These are phyloP conservation scores for Blastobasis adustella DNA, from an alignment of 2,888 invertebrate species.

Conservation along the genomic window DNA sequence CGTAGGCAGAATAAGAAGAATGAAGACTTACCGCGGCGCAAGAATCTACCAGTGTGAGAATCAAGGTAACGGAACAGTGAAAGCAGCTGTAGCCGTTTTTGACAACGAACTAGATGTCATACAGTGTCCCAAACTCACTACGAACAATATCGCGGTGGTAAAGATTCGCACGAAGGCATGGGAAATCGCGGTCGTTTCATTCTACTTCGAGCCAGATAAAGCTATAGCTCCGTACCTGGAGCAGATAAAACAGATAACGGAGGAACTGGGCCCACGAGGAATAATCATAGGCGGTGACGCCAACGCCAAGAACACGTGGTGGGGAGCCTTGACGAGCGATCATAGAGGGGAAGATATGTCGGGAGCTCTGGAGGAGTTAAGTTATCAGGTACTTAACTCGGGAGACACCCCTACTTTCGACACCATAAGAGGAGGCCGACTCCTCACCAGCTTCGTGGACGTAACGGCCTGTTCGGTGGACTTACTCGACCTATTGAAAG, in stretches of 20 bases:
- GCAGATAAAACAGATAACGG: not conserved
- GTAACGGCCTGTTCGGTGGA: slow-evolving; percentile 17
- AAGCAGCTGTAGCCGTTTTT: slow-evolving; percentile 11
- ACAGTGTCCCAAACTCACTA: slow-evolving; percentile 8
- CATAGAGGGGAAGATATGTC: slow-evolving; percentile 12
- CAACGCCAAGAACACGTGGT: slow-evolving; percentile 16
- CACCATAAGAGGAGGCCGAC: slow-evolving; percentile 11
- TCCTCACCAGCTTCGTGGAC: slow-evolving; percentile 16
- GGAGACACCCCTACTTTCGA: slow-evolving; percentile 20
- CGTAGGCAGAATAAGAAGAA: not conserved
- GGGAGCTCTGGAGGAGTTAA: slow-evolving; percentile 8
- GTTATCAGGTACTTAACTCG: slow-evolving; percentile 18
- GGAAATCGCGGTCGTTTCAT: slow-evolving; percentile 9
- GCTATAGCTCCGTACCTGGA: slow-evolving; percentile 8
- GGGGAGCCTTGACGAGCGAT: slow-evolving; percentile 11
- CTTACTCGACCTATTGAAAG: slow-evolving; percentile 4
- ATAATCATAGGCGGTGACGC: slow-evolving; percentile 11
- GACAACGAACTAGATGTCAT: slow-evolving; percentile 3
- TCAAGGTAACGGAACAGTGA: slow-evolving; percentile 5
- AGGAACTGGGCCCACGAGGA: not conserved
- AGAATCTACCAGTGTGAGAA: slow-evolving; percentile 4
- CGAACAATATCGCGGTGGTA: slow-evolving; percentile 15
- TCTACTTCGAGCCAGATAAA: slow-evolving; percentile 14
- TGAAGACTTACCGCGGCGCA: not conserved
- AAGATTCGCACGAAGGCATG: slow-evolving; percentile 9